Conservation (phyloP, 2,797 vertebrate species). For the Aplochiton taeniatus region DNA sequence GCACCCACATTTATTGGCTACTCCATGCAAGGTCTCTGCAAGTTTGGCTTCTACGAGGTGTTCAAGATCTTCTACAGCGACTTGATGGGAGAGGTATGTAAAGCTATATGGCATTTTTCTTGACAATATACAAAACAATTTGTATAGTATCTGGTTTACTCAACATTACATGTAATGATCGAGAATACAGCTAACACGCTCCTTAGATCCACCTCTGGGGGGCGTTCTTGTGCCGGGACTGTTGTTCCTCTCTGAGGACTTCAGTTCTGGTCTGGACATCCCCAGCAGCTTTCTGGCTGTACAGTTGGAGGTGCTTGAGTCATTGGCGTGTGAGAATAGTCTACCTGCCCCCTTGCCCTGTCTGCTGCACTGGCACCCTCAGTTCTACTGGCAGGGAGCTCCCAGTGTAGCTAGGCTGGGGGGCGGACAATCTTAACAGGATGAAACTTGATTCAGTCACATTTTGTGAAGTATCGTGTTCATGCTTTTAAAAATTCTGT, state of each 20-base stretch:
- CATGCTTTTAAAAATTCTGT: not conserved
- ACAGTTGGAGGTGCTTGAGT: constrained; percentile 94
- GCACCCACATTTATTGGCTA: constrained; percentile 96
- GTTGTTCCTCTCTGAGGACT: constrained; percentile 64
- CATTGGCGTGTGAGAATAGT: constrained; percentile 87
- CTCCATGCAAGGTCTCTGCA: constrained; percentile 97
- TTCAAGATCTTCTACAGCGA: constrained; percentile 94
- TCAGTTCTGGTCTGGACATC: constrained; percentile 73
- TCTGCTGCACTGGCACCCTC: constrained; percentile 72
- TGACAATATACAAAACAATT: too few species aligned
- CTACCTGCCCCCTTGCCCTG: constrained; percentile 76
- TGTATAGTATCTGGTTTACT: too few species aligned
- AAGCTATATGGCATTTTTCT: not conserved
- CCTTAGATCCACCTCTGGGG: constrained; percentile 98
- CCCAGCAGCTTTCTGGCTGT: constrained; percentile 88
- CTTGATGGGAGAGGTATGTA: constrained; percentile 88
- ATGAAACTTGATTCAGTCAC: not conserved
- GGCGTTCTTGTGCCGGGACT: constrained; percentile 75
- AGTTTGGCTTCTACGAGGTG: constrained; percentile 97
- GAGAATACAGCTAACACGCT: constrained; percentile 73
- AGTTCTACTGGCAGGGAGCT: constrained; percentile 53
- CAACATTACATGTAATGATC: too few species aligned
- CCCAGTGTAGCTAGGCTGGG: constrained; percentile 74
- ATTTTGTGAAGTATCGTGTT: too few species aligned
- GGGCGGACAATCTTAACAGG: constrained; percentile 68